Conservation (phyloP, 2,888 invertebrate species). For the Horisme vitalbata region DNA sequence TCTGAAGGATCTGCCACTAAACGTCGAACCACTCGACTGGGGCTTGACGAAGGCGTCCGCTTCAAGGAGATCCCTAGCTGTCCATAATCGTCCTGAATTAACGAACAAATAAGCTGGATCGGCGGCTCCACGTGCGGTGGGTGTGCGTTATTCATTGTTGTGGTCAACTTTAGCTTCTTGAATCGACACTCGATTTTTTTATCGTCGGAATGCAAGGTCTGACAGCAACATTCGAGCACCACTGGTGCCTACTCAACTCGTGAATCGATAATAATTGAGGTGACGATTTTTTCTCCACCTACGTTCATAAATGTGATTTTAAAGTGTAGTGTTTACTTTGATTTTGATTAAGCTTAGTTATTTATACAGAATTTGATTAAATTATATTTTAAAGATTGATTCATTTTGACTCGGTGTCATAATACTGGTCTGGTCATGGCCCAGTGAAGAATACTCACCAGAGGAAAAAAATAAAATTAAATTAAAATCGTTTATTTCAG, state of each 20-base stretch:
- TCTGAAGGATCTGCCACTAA: slow-evolving; percentile 33
- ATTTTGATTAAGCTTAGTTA: too few species aligned
- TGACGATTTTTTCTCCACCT: slow-evolving; percentile 22
- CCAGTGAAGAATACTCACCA: too few species aligned
- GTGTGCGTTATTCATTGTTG: slow-evolving; percentile 56
- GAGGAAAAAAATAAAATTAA: too few species aligned
- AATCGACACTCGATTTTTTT: slow-evolving; percentile 68
- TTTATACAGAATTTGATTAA: too few species aligned
- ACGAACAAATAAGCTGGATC: slow-evolving; percentile 53
- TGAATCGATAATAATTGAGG: slow-evolving; percentile 36
- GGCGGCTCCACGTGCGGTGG: slow-evolving; percentile 40
- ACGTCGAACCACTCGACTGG: slow-evolving; percentile 33
- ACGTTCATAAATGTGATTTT: not conserved
- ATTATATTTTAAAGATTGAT: too few species aligned
- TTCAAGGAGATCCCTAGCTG: slow-evolving; percentile 42
- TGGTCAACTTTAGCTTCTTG: slow-evolving; percentile 59
- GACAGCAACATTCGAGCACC: slow-evolving; percentile 51
- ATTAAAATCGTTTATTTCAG: too few species aligned
- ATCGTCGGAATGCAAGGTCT: slow-evolving; percentile 62
- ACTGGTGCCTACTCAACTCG: slow-evolving; percentile 40
- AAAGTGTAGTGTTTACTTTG: too few species aligned
- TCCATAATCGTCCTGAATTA: slow-evolving; percentile 34
- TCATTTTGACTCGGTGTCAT: too few species aligned
- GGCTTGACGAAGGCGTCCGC: slow-evolving; percentile 39
- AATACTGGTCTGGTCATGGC: too few species aligned